Percentiles rank a stretch among this genome's conserved stretches.
These are phyloP conservation scores for Dicentrarchus labrax DNA, from an alignment of 2,113 vertebrate species.

Conservation along the genomic window DNA sequence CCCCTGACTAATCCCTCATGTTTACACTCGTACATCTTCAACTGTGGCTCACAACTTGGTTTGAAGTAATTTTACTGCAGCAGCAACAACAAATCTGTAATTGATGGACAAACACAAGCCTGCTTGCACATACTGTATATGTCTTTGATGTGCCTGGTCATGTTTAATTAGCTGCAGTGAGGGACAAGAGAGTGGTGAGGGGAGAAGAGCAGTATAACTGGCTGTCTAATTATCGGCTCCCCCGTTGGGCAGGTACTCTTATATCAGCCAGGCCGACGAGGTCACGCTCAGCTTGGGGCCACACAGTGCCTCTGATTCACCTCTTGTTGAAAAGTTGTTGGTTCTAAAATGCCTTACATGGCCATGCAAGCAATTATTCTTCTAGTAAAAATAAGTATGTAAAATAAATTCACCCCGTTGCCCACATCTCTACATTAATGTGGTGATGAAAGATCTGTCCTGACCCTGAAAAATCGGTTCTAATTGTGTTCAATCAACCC, in stretches of 20 bases:
- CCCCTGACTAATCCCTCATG: slow-evolving; percentile 40
- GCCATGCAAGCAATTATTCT: slow-evolving; percentile 14
- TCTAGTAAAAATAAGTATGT: not conserved
- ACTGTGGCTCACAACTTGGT: not conserved
- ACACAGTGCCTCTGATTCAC: slow-evolving; percentile 33
- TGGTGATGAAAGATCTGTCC: not conserved
- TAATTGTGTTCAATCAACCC: not conserved
- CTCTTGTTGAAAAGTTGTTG: not conserved
- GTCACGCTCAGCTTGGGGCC: slow-evolving; percentile 55
- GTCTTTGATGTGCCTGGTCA: slow-evolving; percentile 43
- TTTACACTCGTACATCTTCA: slow-evolving; percentile 25
- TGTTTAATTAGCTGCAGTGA: slow-evolving; percentile 59
- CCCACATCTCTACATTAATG: not conserved
- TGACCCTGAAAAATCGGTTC: not conserved
- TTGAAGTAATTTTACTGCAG: slow-evolving; percentile 37
- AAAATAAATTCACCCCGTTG: not conserved
- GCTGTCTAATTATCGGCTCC: slow-evolving; percentile 59
- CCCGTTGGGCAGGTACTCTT: slow-evolving; percentile 49
- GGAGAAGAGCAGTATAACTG: slow-evolving; percentile 23
- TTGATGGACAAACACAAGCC: slow-evolving; percentile 46
- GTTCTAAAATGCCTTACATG: slow-evolving; percentile 4
- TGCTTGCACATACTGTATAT: slow-evolving; percentile 4
- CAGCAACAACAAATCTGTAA: slow-evolving; percentile 34
- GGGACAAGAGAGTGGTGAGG: slow-evolving; percentile 9
- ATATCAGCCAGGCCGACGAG: slow-evolving; percentile 40